These are phyloP conservation scores for Mycetomoellerius zeteki DNA, from an alignment of 1,140 invertebrate genomes.

Conservation along the genomic window DNA sequence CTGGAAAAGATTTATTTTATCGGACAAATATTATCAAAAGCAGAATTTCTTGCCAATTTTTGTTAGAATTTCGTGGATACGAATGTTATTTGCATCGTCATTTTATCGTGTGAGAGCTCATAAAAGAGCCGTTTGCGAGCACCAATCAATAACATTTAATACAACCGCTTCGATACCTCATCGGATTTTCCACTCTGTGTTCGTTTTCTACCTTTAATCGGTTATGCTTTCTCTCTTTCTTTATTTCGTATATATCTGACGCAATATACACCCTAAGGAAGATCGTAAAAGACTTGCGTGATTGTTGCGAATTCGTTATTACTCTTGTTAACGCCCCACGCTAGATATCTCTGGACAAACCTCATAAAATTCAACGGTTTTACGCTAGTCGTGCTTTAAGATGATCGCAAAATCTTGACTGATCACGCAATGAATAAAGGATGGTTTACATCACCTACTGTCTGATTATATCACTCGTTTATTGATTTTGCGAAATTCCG, in stretches of 20 bases:
- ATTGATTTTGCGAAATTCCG: slow-evolving; percentile 3
- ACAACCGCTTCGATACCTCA: slow-evolving; percentile 6
- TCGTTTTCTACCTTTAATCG: background rate
- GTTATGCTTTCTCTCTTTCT: background rate
- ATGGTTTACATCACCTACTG: background rate
- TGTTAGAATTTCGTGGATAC: slow-evolving; percentile 11
- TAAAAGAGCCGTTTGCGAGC: slow-evolving; percentile 5
- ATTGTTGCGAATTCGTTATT: slow-evolving; percentile 83
- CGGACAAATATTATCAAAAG: slow-evolving; percentile 1
- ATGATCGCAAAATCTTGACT: slow-evolving; percentile 60
- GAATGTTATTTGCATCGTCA: background rate
- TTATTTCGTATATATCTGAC: slow-evolving; percentile 56
- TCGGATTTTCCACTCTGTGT: slow-evolving; percentile 11
- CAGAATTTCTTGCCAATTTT: background rate
- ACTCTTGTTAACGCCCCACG: slow-evolving; percentile 80
- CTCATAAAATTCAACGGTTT: slow-evolving; percentile 77
- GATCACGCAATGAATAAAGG: slow-evolving; percentile 60
- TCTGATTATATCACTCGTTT: background rate
- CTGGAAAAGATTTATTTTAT: background rate
- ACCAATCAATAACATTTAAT: slow-evolving; percentile 27
- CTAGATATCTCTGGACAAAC: slow-evolving; percentile 76
- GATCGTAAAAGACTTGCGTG: slow-evolving; percentile 79
- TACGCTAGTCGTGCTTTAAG: slow-evolving; percentile 49
- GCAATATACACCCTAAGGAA: slow-evolving; percentile 60
- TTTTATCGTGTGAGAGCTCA: background rate